Base-by-base conservation (phyloP, 2,113 vertebrate genomes). In the Etheostoma spectabile region DNA sequence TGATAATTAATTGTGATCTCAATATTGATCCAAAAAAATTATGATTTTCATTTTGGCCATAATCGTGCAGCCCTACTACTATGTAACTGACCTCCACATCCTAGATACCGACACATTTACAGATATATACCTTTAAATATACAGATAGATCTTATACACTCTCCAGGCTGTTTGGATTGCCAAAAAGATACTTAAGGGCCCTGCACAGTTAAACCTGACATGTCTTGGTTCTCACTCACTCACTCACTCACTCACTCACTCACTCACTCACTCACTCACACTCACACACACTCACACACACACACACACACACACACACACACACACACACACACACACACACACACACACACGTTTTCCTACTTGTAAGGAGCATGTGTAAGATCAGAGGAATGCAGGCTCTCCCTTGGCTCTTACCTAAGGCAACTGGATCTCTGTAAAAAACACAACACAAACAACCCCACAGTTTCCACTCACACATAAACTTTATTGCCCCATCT, bases 381-480 rank as follows among this genome's bases (percentile, higher is more conserved):
- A 69, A 76, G 86, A 92, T 87, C 85, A 91, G 88, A 87, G 83
- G 76, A 93, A 89, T 77, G 86, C 77, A 85, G 80, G 62, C 83
- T 83, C 84, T 82, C 86, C 75, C 72, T 70, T 42, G 76, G 57
- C 80, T 88, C 82, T 87, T 77, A 89, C 88, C 88, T 86, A 81
- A 86, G 89, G 81, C 84, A 64, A 86, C 70, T 73, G 74, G 38
- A 89, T 85, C 87, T 83, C 85, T 70, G 70, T 89, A 87, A 92
- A 92, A 92, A 87, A 68, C 69, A 85, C 81, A 84, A 91, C 86
- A 88, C 89, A 86, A 89, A 91, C 90, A 84, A 87, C 51, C 71
- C 76, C 74, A 66, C 88, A 91, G 82, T 93, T 94, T 93, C 91
- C 92, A 91, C 83, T 90, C 78, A 74, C 83, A 80, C 84, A 87